Evolutionary conservation across 2,888 invertebrate species (phyloP), one percentile per base, ranked within the genome.

Genomic region (Monochamus alternatus): DNA sequence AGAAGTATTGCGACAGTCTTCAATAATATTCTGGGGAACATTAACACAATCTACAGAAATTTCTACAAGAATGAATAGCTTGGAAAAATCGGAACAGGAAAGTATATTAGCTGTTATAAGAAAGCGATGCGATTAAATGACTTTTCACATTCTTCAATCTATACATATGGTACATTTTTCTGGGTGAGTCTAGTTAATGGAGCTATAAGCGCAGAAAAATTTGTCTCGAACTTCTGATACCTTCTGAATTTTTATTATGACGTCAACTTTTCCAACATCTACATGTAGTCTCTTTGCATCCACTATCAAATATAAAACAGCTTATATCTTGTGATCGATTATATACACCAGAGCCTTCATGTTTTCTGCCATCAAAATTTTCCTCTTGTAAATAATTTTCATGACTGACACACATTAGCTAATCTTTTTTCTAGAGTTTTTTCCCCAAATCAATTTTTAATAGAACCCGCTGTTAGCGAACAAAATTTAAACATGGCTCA

Each of bases 91-190:
- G 0, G 81, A 81, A 64, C 81, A 80, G 10, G 70, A 65, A 31
- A 83, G 59, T 44, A 83, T 72, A 8, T 82, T 81, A 14, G 82
- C 82, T 1, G 76, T 73, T 30, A 80, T 60, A 12, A 82, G 66
- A 52, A 10, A 58, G n/a, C 82, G n/a, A 83, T 70, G 0, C 5
- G 1, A 8, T 47, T 14, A 60, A 81, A 81, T 1, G 79, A 43
- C 0, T 14, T 31, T n/a, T 82, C 72, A 68, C 76, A 78, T 10
- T 80, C 76, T 2, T 43, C n/a, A 2, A 78, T 72, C 84, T 81
- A 84, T 12, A 1, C 9, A 47, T 47, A 65, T 3, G 14, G n/a
- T n/a, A n/a, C n/a, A n/a, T n/a, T n/a, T n/a, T n/a, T n/a, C n/a
- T n/a, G n/a, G n/a, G n/a, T n/a, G 9, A 83, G 47, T 8, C 62